Conservation (phyloP, 64 coral and sea anemone genomes). For the Porites lutea region DNA sequence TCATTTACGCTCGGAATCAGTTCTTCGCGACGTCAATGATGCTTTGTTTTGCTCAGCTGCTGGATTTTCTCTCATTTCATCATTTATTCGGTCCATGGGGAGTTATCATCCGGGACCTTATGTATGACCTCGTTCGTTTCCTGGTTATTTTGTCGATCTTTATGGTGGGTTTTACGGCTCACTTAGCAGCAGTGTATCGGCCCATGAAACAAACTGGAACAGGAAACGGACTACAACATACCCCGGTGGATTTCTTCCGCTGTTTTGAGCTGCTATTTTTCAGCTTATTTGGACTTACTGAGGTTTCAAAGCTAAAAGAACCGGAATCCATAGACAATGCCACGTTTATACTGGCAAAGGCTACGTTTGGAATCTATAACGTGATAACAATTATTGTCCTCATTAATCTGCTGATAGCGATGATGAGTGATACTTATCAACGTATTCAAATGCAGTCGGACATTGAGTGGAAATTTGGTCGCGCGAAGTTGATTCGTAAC, state of each 20-base stretch:
- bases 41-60: constrained; percentile 91
- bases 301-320: constrained; percentile 23
- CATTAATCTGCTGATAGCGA: constrained; percentile 96
- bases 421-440: constrained; percentile 99
- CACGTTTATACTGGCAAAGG: constrained; percentile 66
- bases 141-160: constrained; percentile 95
- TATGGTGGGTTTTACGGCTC: constrained; percentile 96
- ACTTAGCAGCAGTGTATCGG: constrained; percentile 89
- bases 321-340: constrained; percentile 11
- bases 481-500: constrained; percentile 97
- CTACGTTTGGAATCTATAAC: constrained; percentile 94
- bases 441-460: constrained; percentile 97
- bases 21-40: constrained; percentile 94
- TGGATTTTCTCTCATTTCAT: constrained; percentile 98
- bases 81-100: constrained; percentile 99
- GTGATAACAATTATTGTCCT: constrained; percentile 97
- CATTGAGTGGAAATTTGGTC: constrained; percentile 97
- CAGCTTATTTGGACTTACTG: constrained; percentile 90
- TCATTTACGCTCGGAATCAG: constrained; percentile 91
- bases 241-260: constrained; percentile 35
- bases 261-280: constrained; percentile 95
- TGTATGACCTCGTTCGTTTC: constrained; percentile 97
- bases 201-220: constrained; percentile 32
- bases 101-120: constrained; percentile 95
- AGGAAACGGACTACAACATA: background rate